Percentiles rank a stretch among this genome's conserved stretches.
These are phyloP conservation scores for Periparus ater DNA, from an alignment of 2,797 vertebrate species.

Conservation along the genomic window DNA sequence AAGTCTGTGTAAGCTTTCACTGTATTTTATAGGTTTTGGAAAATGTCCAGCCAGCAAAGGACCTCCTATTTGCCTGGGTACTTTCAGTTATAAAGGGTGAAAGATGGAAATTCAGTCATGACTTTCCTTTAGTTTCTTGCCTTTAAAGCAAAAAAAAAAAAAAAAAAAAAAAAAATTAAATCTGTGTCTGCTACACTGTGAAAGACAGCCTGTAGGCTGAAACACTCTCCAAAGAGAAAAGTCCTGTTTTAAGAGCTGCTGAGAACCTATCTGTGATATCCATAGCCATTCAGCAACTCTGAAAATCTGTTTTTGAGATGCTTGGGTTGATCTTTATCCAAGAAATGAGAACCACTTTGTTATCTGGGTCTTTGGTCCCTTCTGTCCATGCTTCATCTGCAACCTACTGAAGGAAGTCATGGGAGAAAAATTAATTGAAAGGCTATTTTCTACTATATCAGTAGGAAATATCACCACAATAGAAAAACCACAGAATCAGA, in stretches of 20 bases:
- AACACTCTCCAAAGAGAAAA: neutral
- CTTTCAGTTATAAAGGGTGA: neutral
- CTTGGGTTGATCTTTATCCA: neutral
- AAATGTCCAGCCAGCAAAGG: neutral
- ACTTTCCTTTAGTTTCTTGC: neutral
- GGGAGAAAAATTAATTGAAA: slow-evolving; percentile 14
- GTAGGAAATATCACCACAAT: neutral
- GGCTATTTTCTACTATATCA: neutral
- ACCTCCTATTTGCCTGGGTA: neutral
- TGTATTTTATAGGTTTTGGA: neutral
- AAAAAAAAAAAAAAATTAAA: neutral
- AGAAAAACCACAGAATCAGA: neutral
- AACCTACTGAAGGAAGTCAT: neutral
- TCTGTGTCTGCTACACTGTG: neutral
- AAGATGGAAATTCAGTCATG: neutral
- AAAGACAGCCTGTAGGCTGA: neutral
- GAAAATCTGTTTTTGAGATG: neutral
- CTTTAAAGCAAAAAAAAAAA: neutral
- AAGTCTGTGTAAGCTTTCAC: neutral
- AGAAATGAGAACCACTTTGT: neutral
- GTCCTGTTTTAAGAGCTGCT: neutral
- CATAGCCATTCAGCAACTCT: neutral
- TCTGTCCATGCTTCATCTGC: neutral
- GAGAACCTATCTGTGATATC: neutral
- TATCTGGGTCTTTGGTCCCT: neutral